Conservation (phyloP, 2,797 vertebrate genomes). For the Orestias chungarensis region DNA sequence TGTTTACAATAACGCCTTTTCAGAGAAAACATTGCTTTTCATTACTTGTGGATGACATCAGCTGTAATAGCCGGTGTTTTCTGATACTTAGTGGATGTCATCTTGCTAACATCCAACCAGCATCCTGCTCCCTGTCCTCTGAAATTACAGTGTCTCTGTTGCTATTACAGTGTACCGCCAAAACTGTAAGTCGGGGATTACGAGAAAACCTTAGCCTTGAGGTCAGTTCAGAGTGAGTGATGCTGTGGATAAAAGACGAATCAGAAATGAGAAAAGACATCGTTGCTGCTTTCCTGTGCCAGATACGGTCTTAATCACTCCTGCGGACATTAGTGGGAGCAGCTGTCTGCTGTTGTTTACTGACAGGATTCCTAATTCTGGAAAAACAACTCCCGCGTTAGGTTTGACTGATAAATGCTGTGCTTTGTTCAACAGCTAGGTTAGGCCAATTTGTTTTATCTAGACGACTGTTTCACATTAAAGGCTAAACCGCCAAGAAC, state of each 20-base stretch:
- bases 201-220: neutral
- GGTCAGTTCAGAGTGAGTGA: neutral
- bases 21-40: neutral
- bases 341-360: no score
- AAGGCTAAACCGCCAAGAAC: no score
- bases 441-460: no score
- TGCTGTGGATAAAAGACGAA: neutral
- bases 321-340: no score
- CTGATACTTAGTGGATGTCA: neutral
- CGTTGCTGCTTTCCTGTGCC: neutral
- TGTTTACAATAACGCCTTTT: neutral
- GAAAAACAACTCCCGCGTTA: no score
- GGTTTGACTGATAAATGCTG: no score
- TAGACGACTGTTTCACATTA: no score
- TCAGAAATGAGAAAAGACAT: neutral
- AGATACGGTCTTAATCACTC: neutral
- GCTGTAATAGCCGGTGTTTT: neutral
- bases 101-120: neutral
- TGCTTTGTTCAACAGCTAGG: no score
- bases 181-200: neutral
- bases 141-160: neutral
- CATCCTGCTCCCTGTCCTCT: neutral
- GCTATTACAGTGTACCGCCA: neutral
- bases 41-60: conserved; percentile 4
- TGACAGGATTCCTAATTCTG: no score